Evolutionary conservation across 2,888 invertebrate species (phyloP).

Genomic region (Maniola hyperantus): DNA sequence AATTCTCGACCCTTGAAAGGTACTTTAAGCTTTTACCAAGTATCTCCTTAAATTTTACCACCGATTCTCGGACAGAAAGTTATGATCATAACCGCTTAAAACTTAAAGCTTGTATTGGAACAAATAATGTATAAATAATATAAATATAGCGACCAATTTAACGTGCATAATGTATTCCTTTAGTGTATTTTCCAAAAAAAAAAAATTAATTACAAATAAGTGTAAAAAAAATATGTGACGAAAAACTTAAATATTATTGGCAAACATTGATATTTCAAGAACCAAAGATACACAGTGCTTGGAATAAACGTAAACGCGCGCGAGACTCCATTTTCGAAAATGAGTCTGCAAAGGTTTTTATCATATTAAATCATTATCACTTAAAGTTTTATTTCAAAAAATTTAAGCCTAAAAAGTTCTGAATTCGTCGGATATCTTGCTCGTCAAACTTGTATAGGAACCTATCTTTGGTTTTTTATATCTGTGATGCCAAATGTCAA

Average conservation of each 20-base stretch:
- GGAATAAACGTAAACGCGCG: too few relatives aligned
- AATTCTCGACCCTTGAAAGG: not conserved
- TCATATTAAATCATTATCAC: too few relatives aligned
- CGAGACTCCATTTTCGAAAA: too few relatives aligned
- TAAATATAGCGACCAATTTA: conserved; percentile 36
- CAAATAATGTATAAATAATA: conserved; percentile 25
- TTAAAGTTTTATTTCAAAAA: too few relatives aligned
- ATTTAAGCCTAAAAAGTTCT: too few relatives aligned
- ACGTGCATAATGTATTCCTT: conserved; percentile 29
- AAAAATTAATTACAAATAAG: not conserved
- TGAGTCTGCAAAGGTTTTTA: too few relatives aligned
- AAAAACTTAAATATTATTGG: not conserved
- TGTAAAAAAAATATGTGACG: conserved; percentile 9
- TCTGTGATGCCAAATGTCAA: not conserved
- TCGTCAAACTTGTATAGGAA: too few relatives aligned
- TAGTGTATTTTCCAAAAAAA: conserved; percentile 35
- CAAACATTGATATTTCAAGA: not conserved
- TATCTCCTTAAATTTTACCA: not conserved
- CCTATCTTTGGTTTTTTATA: conserved; percentile 4
- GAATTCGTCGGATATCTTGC: too few relatives aligned
- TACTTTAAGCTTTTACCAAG: not conserved
- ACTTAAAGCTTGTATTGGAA: conserved; percentile 28
- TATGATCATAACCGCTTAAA: conserved; percentile 8
- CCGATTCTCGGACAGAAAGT: conserved; percentile 1
- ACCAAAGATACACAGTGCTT: not conserved